Evolutionary conservation across 2,888 invertebrate genomes (phyloP), one percentile per base, ranked within the genome.

Genomic region (Mamestra brassicae): DNA sequence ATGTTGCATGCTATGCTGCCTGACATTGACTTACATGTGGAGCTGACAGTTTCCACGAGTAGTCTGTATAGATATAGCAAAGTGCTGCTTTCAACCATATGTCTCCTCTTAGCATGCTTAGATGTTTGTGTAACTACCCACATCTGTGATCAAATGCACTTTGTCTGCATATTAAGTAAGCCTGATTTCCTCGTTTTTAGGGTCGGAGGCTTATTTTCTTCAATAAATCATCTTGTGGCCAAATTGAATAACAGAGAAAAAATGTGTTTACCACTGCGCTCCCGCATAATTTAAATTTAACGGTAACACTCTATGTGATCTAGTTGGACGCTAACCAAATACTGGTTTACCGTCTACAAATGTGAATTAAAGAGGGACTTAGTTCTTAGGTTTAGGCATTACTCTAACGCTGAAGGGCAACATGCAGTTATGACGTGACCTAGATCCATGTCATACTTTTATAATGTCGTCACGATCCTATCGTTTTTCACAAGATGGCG

Each of bases 401-500:
- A 61, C 36, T 38, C 38, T 67, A 70, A 50, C 42, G 52, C 26
- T 62, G 50, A 74, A 69, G 75, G 77, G 65, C 75, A 81, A 54
- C 75, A 61, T 75, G 65, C 73, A 80, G 73, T 85, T 85, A 85
- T 86, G 85, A 84, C 76, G 66, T 94, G 94, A 94, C 93, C 94
- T 90, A 94, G 90, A 94, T 95, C 87, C 86, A 88, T 90, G 88
- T 90, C 91, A 92, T 93, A 92, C 93, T 93, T 95, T 95, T 94
- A 95, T 95, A 90, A 87, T 92, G 92, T 92, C 94, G 95, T 94
- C 93, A 94, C 89, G 92, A 95, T 96, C 93, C 96, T 96, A 96
- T 96, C 96, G 94, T 95, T 96, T 96, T 96, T 96, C 96, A 96
- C 96, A 96, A 96, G 96, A 96, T 96, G 96, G 96, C 96, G 96